Percentiles rank a stretch among this genome's conserved stretches.
Conservation (phyloP, 2,888 invertebrate species). For the Labia minor region DNA sequence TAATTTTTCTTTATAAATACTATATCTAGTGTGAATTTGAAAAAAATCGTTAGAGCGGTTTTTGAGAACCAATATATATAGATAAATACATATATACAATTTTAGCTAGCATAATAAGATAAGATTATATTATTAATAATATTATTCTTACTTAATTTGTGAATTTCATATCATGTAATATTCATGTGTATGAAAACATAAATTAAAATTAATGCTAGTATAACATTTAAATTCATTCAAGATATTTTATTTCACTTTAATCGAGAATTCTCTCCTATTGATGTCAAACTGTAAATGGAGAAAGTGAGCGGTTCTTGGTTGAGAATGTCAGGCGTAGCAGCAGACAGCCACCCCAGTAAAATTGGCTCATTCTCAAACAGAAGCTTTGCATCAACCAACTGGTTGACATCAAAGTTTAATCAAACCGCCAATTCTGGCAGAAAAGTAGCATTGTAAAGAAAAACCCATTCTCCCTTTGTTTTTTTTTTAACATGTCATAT, state of each 20-base stretch:
- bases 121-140: no score
- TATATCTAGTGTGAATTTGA: no score
- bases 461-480: no score
- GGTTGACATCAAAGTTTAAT: conserved; percentile 6
- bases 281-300: neutral
- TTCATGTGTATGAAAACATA: no score
- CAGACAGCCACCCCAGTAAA: neutral
- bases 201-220: neutral
- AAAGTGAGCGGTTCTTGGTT: neutral
- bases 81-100: no score
- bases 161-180: no score
- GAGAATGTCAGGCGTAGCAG: neutral
- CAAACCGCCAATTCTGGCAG: neutral
- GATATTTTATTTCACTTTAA: neutral
- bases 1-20: no score
- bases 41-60: no score
- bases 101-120: no score
- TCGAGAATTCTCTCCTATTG: neutral
- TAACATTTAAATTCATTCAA: neutral
- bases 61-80: no score
- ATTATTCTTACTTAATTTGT: no score
- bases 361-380: neutral
- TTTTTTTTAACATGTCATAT: no score
- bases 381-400: neutral
- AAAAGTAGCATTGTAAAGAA: neutral